Evolutionary conservation across 2,113 vertebrate genomes (phyloP), one percentile per base, ranked within the genome.

Genomic region (Bos indicus): DNA sequence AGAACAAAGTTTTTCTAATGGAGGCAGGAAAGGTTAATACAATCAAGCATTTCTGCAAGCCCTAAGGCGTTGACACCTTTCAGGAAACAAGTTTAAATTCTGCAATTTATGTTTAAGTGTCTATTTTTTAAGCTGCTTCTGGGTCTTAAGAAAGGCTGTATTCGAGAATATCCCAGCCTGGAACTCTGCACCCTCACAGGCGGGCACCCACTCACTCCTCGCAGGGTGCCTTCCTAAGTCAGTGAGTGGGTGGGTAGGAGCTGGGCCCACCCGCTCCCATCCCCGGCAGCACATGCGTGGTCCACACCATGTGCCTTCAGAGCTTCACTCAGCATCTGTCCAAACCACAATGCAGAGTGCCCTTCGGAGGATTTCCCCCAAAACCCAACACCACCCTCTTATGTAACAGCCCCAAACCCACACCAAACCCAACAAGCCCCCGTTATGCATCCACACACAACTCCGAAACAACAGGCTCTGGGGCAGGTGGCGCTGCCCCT

Each of bases 1-100:
- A 94, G 97, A 94, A 89, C 57, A 95, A 57, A 28, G 59, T 60
- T 43, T 88, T 87, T 28, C 91, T 71, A 23, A 94, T 2, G 33
- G 83, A 97, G 90, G 96, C 67, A 85, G 96, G 86, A 16, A 94
- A 71, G 36, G 93, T 96, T 96, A 97, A 95, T 90, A 78, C 33
- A 83, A 62, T 83, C 81, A 91, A 96, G 95, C 64, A 91, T 97
- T 95, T 97, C 98, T 98, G 95, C 95, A 98, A 98, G 98, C 97
- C 97, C 97, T 81, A 5, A 30, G 15, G 97, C 7, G 57, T 57
- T 36, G 95, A 51, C 48, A 28, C 59, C 78, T 56, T 92, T 87
- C 56, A 86, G 83, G 30, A 91, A 40, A 74, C n/a, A 46, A 0
- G n/a, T 52, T 82, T 96, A 40, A 56, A 33, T 56, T 52, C 60